Percentiles rank a stretch among this genome's conserved stretches.
phyloP scores from a whole-genome alignment of 2,797 vertebrate genomes.

The Epinephelus awoara region DNA sequence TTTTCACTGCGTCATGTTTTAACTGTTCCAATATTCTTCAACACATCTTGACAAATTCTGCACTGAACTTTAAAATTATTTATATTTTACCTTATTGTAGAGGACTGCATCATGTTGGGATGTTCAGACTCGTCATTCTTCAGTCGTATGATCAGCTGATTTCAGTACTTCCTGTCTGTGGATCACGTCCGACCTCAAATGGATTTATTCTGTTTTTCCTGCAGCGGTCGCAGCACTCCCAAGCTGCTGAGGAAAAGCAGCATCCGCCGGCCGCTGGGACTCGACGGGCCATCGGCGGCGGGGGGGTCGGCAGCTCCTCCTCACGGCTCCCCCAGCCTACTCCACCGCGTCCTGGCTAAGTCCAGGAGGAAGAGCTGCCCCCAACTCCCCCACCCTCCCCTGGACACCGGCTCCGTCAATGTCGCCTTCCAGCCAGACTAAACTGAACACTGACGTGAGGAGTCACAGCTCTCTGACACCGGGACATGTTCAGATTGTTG shows the following conservation, averaged over 20 bases:
- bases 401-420: constrained; percentile 34
- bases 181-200: too few relatives aligned
- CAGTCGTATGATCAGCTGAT: too few relatives aligned
- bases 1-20: too few relatives aligned
- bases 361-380: constrained; percentile 90
- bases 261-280: neutral
- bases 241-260: constrained; percentile 51
- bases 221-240: constrained; percentile 39
- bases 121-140: too few relatives aligned
- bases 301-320: fast-evolving
- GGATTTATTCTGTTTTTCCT: neutral
- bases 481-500: too few relatives aligned
- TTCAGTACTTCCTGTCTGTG: too few relatives aligned
- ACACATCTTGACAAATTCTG: too few relatives aligned
- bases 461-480: neutral
- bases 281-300: fast-evolving
- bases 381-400: constrained; percentile 74
- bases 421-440: constrained; percentile 51
- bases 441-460: neutral
- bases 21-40: too few relatives aligned
- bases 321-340: constrained; percentile 79
- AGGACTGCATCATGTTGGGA: too few relatives aligned
- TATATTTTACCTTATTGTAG: too few relatives aligned
- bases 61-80: too few relatives aligned
- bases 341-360: constrained; percentile 89